Evolutionary conservation across 2,888 invertebrate species (phyloP), one percentile per base, ranked within the genome.

Genomic region (Nesidiocoris tenuis): DNA sequence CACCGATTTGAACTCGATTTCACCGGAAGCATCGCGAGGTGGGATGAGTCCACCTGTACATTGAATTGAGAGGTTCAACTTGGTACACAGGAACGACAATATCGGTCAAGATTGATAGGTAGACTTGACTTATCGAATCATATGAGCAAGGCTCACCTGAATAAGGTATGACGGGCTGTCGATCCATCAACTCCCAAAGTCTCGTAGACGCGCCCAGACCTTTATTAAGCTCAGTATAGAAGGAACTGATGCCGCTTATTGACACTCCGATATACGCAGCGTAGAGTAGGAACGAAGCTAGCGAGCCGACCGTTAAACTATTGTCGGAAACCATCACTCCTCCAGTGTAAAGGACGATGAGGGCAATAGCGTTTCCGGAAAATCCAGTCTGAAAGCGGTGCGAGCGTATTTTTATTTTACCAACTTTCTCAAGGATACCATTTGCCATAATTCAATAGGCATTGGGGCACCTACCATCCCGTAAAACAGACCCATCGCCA

Each of bases 201-300:
- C 97, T 87, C 0, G 91, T 88, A 1, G 95, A 94, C 0, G 98
- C 96, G 0, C 98, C 98, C 1, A 98, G 84, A 0, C 96, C 96
- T 82, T 93, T 93, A 85, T 96, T 98, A 78, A 98, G 83, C 82
- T 98, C 97, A 0, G 95, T 91, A 83, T 97, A 98, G 84, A 97
- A 97, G 80, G 90, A 92, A 64, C 94, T 93, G n/a, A 98, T 83
- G 12, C 96, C 95, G 64, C 92, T 91, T 56, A 97, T 89, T 56
- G 96, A 95, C 25, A 96, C 88, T 12, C 95, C 96, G 17, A 96
- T 93, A 81, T 96, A 97, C 0, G 93, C 95, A 0, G 98, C 96
- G 82, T 98, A 98, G 16, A 98, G 84, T 12, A 98, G 87, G 84
- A 98, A 98, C 0, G 98, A 93, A 0, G 97, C 96, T 18, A 98